phyloP scores from a whole-genome alignment of 2,797 vertebrate genomes.

The Benthosema pterotum region DNA sequence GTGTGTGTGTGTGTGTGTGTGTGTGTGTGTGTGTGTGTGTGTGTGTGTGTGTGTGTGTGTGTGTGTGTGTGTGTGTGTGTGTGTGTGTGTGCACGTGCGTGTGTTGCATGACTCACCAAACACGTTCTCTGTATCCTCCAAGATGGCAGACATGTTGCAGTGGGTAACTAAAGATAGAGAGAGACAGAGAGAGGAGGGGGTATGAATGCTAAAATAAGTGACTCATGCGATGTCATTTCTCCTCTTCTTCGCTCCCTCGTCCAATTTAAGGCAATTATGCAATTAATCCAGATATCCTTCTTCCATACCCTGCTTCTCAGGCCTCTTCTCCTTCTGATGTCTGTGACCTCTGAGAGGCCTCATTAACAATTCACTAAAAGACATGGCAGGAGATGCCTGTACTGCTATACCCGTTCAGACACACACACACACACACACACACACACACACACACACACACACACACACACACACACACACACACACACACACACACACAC shows the following conservation, averaged over 20 bases:
- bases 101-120: conserved; percentile 64
- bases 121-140: conserved; percentile 69
- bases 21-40: background rate
- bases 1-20: background rate
- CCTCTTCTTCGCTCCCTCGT: background rate
- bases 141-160: conserved; percentile 55
- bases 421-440: conserved; percentile 13
- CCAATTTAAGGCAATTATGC: too few species aligned
- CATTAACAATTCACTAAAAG: conserved; percentile 9
- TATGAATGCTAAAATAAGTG: background rate
- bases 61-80: background rate
- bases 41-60: background rate
- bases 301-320: background rate
- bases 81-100: conserved; percentile 5
- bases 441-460: conserved; percentile 1
- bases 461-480: too few species aligned
- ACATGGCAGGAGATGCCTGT: background rate
- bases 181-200: background rate
- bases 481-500: too few species aligned
- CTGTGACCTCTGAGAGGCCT: background rate
- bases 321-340: background rate
- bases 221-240: background rate
- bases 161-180: conserved; percentile 34
- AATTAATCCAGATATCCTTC: background rate
- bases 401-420: background rate